Conservation (phyloP, 2,888 invertebrate species). For the Pinctada fucata region DNA sequence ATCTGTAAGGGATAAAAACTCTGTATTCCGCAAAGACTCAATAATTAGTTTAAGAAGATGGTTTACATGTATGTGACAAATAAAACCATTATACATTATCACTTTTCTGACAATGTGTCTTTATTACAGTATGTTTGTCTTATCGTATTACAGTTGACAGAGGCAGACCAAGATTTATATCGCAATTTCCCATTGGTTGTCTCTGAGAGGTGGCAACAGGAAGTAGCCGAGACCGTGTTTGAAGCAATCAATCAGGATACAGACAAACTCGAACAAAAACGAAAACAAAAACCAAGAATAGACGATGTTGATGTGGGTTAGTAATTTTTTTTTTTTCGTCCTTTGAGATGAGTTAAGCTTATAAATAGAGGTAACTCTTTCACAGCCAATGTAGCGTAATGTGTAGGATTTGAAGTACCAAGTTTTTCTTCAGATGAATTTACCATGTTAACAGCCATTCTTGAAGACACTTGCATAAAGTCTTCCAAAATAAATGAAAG, state of each 20-base stretch:
- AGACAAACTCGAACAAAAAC: conserved; percentile 96
- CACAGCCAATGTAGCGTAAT: no score
- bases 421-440: no score
- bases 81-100: not conserved
- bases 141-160: conserved; percentile 84
- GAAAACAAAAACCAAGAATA: conserved; percentile 95
- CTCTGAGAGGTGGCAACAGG: conserved; percentile 99
- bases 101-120: not conserved
- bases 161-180: conserved; percentile 98
- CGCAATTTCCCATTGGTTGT: conserved; percentile 99
- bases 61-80: no score
- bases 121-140: not conserved
- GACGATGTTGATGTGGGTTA: conserved; percentile 87
- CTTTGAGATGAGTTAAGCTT: no score
- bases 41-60: no score
- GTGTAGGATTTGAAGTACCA: no score
- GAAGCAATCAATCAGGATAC: conserved; percentile 98
- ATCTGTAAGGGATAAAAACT: no score
- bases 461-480: no score
- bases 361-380: no score
- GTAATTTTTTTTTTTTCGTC: not conserved
- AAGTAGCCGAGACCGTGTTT: conserved; percentile 98
- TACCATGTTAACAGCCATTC: no score
- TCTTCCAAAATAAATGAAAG: no score
- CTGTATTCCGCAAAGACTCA: no score